Evolutionary conservation across 2,888 invertebrate species (phyloP), one percentile per base, ranked within the genome.

Genomic region (Idaea straminata): DNA sequence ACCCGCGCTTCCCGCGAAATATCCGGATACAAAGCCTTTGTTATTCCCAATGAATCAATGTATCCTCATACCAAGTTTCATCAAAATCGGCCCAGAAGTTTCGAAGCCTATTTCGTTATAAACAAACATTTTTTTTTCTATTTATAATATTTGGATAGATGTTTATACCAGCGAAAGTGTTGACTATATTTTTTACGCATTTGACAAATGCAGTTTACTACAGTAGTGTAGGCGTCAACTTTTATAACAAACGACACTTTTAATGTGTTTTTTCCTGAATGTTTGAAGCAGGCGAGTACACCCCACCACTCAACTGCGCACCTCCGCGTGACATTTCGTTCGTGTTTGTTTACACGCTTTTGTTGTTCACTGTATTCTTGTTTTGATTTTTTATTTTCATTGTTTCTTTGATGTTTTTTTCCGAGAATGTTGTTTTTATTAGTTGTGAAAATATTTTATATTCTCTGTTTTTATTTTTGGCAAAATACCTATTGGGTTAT

Each of bases 311-410:
- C 69, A 59, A 61, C 61, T 60, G 38, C 66, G 64, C 64, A 66
- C 64, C 62, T 34, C 64, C 63, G 69, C 69, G 59, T 67, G 68
- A 65, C 68, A 67, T 69, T 73, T 73, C 68, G 67, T 71, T 64
- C 67, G 66, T 35, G 62, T 35, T 66, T 63, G 65, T 66, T 69
- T 66, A 66, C 68, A 72, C 73, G 72, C 72, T 69, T 74, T 72
- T 71, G 59, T 47, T 47, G 60, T 62, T 35, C 6, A 62, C 35
- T 59, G 61, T 64, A 66, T 63, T 16, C 25, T 66, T 59, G 60
- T 62, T 63, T 60, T 57, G 66, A 61, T 57, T 67, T 38, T 62
- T 66, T 68, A 65, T 16, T 16, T 7, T 59, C 10, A 59, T 25
- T 59, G 59, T 59, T 67, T 63, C 69, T 72, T 70, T 65, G 61